Evolutionary conservation across 2,888 invertebrate genomes (phyloP), one percentile per base, ranked within the genome.

Genomic region (Piscicola geometra): DNA sequence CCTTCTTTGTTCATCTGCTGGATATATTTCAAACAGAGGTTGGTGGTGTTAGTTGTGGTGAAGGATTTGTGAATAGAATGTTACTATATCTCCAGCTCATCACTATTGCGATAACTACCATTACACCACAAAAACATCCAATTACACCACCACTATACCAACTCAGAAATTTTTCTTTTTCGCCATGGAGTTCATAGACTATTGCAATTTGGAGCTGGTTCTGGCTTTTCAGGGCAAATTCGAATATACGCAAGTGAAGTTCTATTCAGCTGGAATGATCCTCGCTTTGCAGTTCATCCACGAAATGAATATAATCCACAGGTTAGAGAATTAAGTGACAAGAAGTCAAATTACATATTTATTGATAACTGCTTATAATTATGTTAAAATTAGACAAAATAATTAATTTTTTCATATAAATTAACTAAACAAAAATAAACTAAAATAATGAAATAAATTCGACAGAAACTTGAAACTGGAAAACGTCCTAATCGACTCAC

Each of bases 221-320:
- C 25, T 73, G 60, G 33, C 56, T 25, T 35, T 56, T 36, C 60
- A 56, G 25, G 73, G 73, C 1, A 25, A 32, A 21, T 73, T 73
- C 32, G 73, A 73, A 28, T 64, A 60, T 36, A 73, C 56, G 1
- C 73, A 73, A 28, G 60, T 73, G 52, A 73, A 60, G 73, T 73
- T 73, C 36, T 73, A 64, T 30, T 56, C 73, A 3, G 73, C 73
- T 30, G 73, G 73, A 2, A 73, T 73, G 9, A 33, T 73, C 18
- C 60, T 73, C 1, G 87, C 86, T 21, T 82, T 86, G 2, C 79
- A 81, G 3, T 86, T 86, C 78, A 81, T 87, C 70, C 87, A 87
- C 77, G 81, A 82, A 71, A 81, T 79, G 69, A 83, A 86, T 75
- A 86, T 87, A 15, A 85, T 86, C 0, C 87, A 87, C 80, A 81